Evolutionary conservation across 1,140 invertebrate species (phyloP).

Genomic region (Microplitis mediator): DNA sequence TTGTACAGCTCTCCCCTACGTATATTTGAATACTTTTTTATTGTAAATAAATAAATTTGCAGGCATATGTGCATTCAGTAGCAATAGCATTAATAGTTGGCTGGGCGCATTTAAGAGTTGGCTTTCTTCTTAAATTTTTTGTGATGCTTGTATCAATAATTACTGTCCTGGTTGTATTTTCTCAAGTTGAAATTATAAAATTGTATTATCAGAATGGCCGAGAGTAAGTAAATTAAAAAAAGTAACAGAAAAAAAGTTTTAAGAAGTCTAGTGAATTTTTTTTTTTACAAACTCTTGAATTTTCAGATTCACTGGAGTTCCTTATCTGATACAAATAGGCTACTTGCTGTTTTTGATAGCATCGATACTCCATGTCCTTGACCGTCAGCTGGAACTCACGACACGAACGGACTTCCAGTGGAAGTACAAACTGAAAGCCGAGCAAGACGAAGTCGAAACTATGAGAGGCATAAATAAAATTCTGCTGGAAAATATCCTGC

Average conservation of each 20-base stretch:
- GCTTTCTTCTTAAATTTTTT: constrained; percentile 80
- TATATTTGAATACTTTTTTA: too few species aligned
- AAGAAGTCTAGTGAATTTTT: neutral
- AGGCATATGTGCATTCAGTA: constrained; percentile 82
- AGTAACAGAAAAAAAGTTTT: neutral
- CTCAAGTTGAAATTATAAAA: constrained; percentile 39
- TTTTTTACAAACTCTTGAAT: constrained; percentile 18
- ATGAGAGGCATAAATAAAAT: constrained; percentile 95
- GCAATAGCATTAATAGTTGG: constrained; percentile 78
- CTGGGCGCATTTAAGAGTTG: constrained; percentile 82
- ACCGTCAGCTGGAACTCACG: constrained; percentile 85
- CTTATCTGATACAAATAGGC: constrained; percentile 71
- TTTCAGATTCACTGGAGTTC: constrained; percentile 70
- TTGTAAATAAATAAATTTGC: constrained; percentile 32
- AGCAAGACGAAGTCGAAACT: constrained; percentile 93
- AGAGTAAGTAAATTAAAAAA: constrained; percentile 64
- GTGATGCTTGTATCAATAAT: constrained; percentile 75
- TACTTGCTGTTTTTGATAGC: constrained; percentile 69
- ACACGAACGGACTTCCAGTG: constrained; percentile 89
- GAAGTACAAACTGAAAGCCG: constrained; percentile 88
- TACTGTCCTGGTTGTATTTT: constrained; percentile 48
- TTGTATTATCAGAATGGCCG: constrained; percentile 65
- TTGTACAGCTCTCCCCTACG: too few species aligned
- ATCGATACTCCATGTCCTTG: constrained; percentile 76
- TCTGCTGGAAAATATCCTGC: constrained; percentile 94